These are phyloP conservation scores for Lepus oiostolus DNA, from an alignment of 2,797 vertebrate genomes.

Conservation along the genomic window DNA sequence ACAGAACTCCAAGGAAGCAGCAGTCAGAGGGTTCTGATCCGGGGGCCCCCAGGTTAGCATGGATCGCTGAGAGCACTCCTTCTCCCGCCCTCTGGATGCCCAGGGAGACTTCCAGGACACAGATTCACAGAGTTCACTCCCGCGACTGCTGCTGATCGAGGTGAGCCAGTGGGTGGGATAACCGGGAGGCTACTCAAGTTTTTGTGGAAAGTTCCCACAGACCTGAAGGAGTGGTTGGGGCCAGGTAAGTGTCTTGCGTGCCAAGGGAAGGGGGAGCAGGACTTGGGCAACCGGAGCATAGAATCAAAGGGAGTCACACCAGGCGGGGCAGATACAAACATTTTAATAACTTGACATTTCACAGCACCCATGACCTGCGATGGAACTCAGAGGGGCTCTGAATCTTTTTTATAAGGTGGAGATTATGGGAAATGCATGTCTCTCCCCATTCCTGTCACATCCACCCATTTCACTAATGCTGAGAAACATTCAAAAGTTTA, in stretches of 20 bases:
- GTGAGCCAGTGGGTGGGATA: constrained; percentile 69
- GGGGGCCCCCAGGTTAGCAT: constrained; percentile 1
- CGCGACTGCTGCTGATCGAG: constrained; percentile 56
- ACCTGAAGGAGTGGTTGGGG: neutral
- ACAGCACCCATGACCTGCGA: neutral
- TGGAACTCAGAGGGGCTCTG: neutral
- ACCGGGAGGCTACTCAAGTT: neutral
- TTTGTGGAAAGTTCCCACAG: constrained; percentile 28
- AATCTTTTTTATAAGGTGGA: constrained; percentile 36
- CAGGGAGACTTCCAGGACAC: constrained; percentile 38
- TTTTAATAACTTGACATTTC: neutral
- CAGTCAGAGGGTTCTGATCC: constrained; percentile 1
- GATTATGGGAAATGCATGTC: neutral
- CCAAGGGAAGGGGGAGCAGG: neutral
- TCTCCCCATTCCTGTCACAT: neutral
- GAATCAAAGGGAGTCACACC: neutral
- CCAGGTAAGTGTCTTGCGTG: constrained; percentile 25
- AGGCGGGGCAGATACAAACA: neutral
- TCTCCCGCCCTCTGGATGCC: constrained; percentile 11
- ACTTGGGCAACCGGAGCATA: neutral
- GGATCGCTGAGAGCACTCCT: constrained; percentile 63
- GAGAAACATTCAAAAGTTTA: constrained; percentile 6
- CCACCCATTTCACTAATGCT: constrained; percentile 7
- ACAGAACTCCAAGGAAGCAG: constrained; percentile 43
- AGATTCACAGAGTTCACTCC: constrained; percentile 38